phyloP scores from a whole-genome alignment of 2,113 vertebrate genomes.

The Atrichornis clamosus region DNA sequence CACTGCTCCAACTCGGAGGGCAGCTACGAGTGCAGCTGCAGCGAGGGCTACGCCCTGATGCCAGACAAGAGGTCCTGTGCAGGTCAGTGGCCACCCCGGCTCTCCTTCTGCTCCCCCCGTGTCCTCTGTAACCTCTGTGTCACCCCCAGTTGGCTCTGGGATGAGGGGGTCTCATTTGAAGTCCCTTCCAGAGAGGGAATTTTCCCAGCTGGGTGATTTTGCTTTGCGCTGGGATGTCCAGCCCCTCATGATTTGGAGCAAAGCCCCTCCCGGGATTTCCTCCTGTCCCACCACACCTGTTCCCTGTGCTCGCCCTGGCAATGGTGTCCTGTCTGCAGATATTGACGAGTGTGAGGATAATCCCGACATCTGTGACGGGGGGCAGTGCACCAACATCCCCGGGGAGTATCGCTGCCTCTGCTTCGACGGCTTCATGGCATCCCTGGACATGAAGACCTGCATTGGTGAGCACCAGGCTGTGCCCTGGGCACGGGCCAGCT shows the following conservation, averaged over 20 bases:
- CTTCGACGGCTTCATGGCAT: conserved; percentile 88
- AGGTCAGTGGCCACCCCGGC: conserved; percentile 66
- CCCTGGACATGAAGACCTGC: conserved; percentile 86
- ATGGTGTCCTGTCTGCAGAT: not conserved
- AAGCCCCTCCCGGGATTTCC: not conserved
- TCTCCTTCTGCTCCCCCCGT: rapidly evolving
- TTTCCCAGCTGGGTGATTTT: not conserved
- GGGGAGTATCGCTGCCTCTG: conserved; percentile 91
- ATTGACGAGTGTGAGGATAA: conserved; percentile 81
- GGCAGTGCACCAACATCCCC: conserved; percentile 89
- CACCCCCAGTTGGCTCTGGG: not conserved
- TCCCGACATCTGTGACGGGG: conserved; percentile 87
- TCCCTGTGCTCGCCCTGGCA: not conserved
- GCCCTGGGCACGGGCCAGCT: not conserved
- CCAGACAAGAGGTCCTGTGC: conserved; percentile 85
- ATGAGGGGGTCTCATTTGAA: not conserved
- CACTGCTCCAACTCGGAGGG: conserved; percentile 91
- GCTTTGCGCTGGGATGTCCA: rapidly evolving
- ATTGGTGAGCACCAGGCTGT: conserved; percentile 76
- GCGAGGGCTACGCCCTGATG: conserved; percentile 86
- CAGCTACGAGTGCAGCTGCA: conserved; percentile 90
- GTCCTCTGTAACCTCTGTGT: not conserved
- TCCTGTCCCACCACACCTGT: not conserved
- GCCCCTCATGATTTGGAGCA: rapidly evolving
- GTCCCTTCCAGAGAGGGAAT: not conserved